Percentiles rank a stretch among this genome's conserved stretches.
Conservation (phyloP, 2,888 invertebrate species). For the Stenoptilia bipunctidactyla region DNA sequence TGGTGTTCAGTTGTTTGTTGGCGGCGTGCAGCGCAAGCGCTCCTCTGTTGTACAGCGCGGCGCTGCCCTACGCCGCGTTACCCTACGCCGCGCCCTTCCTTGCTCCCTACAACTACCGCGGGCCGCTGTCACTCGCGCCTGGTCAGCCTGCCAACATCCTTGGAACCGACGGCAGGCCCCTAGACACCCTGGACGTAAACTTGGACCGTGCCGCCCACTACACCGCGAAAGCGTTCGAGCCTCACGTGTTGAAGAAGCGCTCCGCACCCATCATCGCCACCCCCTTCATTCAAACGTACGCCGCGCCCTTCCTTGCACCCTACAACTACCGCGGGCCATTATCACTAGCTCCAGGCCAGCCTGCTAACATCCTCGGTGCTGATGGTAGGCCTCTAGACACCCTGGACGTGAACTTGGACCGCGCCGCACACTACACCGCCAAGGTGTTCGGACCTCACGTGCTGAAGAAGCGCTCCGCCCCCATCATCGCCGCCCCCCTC, state of each 20-base stretch:
- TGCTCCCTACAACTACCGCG: constrained; percentile 44
- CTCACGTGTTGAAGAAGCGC: constrained; percentile 43
- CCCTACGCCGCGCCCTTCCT: constrained; percentile 22
- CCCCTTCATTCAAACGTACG: constrained; percentile 3
- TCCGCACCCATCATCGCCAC: constrained; percentile 20
- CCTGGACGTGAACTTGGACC: constrained; percentile 55
- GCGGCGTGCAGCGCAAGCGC: constrained; percentile 33
- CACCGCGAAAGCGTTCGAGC: constrained; percentile 43
- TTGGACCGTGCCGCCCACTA: constrained; percentile 52
- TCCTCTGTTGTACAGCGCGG: not conserved
- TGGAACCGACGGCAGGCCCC: constrained; percentile 55
- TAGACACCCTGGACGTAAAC: constrained; percentile 60
- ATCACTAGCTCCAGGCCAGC: constrained; percentile 55
- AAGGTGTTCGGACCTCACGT: constrained; percentile 38
- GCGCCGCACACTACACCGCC: constrained; percentile 50
- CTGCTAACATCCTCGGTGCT: constrained; percentile 48
- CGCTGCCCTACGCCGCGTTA: constrained; percentile 19
- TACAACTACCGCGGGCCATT: constrained; percentile 48
- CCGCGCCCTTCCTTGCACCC: constrained; percentile 25
- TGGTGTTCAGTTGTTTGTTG: constrained; percentile 74
- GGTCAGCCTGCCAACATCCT: constrained; percentile 57
- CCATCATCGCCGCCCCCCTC: constrained; percentile 1
- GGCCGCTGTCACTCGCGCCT: constrained; percentile 54
- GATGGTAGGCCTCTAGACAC: constrained; percentile 60
- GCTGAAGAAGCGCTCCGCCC: constrained; percentile 26